phyloP scores from a whole-genome alignment of 2,797 vertebrate species.

The Glyptemys insculpta region DNA sequence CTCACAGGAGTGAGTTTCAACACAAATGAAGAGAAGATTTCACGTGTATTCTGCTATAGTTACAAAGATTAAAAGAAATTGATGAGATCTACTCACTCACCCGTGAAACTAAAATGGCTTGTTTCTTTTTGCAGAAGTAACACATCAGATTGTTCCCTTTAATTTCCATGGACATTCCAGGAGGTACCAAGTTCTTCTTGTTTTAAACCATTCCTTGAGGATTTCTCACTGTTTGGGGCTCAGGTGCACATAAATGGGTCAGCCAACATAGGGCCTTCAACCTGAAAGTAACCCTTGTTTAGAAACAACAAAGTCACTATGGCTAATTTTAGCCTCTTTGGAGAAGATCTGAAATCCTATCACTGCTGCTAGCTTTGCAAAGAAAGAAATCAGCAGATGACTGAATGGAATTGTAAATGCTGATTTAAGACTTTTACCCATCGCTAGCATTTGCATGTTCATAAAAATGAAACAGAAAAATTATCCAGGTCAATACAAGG shows the following conservation, averaged over 20 bases:
- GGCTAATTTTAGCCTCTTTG: not conserved
- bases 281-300: not conserved
- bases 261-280: not conserved
- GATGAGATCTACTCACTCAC: not conserved
- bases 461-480: not conserved
- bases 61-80: not conserved
- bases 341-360: not conserved
- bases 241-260: not conserved
- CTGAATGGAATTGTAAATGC: not conserved
- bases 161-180: not conserved
- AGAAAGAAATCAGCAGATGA: not conserved
- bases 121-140: not conserved
- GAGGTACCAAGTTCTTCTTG: not conserved
- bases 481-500: not conserved
- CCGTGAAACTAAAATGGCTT: not conserved
- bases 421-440: constrained; percentile 2
- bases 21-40: not conserved
- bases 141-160: not conserved
- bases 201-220: not conserved
- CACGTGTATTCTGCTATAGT: not conserved
- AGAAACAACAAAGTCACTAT: not conserved
- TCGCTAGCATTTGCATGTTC: not conserved
- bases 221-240: not conserved
- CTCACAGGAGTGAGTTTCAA: not conserved
- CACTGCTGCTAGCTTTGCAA: not conserved